Conservation (phyloP, 2,888 invertebrate species). For the Leucophenga maculata region DNA sequence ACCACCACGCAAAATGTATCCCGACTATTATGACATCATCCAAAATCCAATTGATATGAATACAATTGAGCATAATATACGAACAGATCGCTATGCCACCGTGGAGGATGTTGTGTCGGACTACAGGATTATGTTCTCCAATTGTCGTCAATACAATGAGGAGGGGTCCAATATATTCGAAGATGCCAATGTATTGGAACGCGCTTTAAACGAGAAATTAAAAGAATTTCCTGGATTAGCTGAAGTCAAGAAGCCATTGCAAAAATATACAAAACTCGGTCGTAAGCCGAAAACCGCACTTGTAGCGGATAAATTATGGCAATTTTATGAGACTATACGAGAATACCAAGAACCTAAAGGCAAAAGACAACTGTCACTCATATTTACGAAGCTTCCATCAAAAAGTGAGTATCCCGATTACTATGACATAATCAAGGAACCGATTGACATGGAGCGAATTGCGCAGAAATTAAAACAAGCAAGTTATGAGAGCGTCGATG, state of each 20-base stretch:
- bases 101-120: slow-evolving; percentile 91
- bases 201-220: slow-evolving; percentile 86
- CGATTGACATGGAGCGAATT: slow-evolving; percentile 96
- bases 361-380: slow-evolving; percentile 90
- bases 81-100: slow-evolving; percentile 85
- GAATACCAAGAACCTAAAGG: slow-evolving; percentile 90
- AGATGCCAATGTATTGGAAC: slow-evolving; percentile 91
- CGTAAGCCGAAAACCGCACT: slow-evolving; percentile 73
- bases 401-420: slow-evolving; percentile 97
- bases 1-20: slow-evolving; percentile 94
- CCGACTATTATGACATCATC: slow-evolving; percentile 96
- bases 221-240: slow-evolving; percentile 80
- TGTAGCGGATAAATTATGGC: slow-evolving; percentile 83
- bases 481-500: slow-evolving; percentile 86
- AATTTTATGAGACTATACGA: slow-evolving; percentile 89
- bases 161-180: slow-evolving; percentile 96
- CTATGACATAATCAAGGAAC: slow-evolving; percentile 96
- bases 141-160: slow-evolving; percentile 97
- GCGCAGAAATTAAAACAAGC: slow-evolving; percentile 86
- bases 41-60: slow-evolving; percentile 95
- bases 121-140: slow-evolving; percentile 94
- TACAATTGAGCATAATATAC: slow-evolving; percentile 92
- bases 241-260: slow-evolving; percentile 69
- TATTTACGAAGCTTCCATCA: slow-evolving; percentile 95
- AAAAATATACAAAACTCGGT: slow-evolving; percentile 61